phyloP scores from a whole-genome alignment of 2,888 invertebrate species.

The Lasioglossum malachurum region DNA sequence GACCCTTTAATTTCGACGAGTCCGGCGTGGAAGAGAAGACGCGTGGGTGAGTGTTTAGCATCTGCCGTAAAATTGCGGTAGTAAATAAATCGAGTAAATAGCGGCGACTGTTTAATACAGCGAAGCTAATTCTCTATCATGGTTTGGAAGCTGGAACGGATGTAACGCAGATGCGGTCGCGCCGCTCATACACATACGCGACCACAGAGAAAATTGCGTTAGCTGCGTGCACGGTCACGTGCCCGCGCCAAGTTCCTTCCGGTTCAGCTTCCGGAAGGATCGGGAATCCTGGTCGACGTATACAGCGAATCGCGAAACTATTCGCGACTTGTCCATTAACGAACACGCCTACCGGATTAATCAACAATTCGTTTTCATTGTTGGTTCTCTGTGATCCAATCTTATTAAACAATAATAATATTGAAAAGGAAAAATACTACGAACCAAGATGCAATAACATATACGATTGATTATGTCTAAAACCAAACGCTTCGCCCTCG shows the following conservation, averaged over 20 bases:
- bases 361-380: not conserved
- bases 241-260: constrained; percentile 18
- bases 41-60: not conserved
- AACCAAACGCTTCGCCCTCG: not conserved
- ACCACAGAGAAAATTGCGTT: constrained; percentile 14
- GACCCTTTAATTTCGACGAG: not conserved
- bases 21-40: not conserved
- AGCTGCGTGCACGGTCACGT: not conserved
- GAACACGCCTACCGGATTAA: not conserved
- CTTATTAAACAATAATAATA: not conserved
- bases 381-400: not conserved
- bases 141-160: constrained; percentile 37
- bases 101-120: constrained; percentile 1
- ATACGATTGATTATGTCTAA: not conserved
- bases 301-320: not conserved
- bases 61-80: constrained; percentile 8
- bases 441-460: not conserved
- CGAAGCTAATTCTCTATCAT: constrained; percentile 19
- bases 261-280: constrained; percentile 7
- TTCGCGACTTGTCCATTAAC: not conserved
- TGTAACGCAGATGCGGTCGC: constrained; percentile 37
- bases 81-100: constrained; percentile 38
- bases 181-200: constrained; percentile 1
- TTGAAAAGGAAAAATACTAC: not conserved
- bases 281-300: not conserved